Conservation (phyloP, 2,113 vertebrate genomes). For the Brachionichthys hirsutus region DNA sequence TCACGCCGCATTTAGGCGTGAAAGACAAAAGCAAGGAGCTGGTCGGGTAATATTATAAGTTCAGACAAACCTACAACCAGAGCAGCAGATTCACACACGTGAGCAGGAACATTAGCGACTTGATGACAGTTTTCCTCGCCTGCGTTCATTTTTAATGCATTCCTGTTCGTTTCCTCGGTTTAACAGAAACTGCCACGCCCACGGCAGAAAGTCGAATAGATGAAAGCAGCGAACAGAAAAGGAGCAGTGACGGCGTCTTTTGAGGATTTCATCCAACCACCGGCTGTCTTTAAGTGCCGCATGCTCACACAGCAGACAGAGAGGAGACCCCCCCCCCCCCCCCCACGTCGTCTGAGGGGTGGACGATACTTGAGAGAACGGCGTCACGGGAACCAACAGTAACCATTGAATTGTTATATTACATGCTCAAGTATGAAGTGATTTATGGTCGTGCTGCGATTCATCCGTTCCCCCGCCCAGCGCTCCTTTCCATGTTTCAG, state of each 20-base stretch:
- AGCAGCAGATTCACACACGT: too few species aligned
- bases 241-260: too few species aligned
- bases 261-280: too few species aligned
- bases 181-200: too few species aligned
- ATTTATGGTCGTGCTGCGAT: slow-evolving; percentile 43
- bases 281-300: too few species aligned
- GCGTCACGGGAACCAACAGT: slow-evolving; percentile 8
- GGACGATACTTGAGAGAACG: slow-evolving; percentile 24
- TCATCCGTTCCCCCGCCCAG: slow-evolving; percentile 42
- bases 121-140: too few species aligned
- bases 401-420: slow-evolving; percentile 35
- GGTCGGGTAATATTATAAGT: neutral
- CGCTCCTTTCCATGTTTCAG: slow-evolving; percentile 30
- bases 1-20: neutral
- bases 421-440: slow-evolving; percentile 39
- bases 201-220: too few species aligned
- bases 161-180: too few species aligned
- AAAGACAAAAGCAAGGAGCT: slow-evolving; percentile 6
- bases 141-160: too few species aligned
- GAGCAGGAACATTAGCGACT: too few species aligned
- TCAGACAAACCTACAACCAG: too few species aligned
- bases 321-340: slow-evolving; percentile 6
- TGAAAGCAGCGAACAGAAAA: too few species aligned
- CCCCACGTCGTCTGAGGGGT: neutral
- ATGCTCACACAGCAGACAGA: neutral